Evolutionary conservation across 2,888 invertebrate species (phyloP).

Genomic region (Orthonevra nobilis): DNA sequence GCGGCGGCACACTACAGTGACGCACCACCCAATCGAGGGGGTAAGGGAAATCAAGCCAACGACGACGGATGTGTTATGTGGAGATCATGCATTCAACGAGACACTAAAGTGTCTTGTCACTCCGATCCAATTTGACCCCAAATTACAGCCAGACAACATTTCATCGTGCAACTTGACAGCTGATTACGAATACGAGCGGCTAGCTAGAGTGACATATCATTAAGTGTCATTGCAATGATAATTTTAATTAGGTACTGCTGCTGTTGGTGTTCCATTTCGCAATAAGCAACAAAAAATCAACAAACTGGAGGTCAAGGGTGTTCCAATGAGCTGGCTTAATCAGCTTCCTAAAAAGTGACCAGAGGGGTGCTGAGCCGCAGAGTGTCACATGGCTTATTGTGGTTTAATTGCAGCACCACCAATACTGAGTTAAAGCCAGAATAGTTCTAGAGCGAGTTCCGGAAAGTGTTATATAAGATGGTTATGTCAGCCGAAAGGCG

Average conservation of each 20-base stretch:
- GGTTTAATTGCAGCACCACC: too few relatives aligned
- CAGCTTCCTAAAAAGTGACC: too few relatives aligned
- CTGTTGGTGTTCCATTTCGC: too few relatives aligned
- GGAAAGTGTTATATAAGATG: too few relatives aligned
- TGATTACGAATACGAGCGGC: conserved; percentile 43
- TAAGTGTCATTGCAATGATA: conserved; percentile 66
- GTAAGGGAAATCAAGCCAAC: conserved; percentile 12
- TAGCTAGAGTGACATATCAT: conserved; percentile 60
- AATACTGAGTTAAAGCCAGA: too few relatives aligned
- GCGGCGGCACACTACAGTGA: background rate
- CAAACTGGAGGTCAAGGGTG: too few relatives aligned
- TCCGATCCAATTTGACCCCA: conserved; percentile 59
- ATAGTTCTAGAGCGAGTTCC: too few relatives aligned
- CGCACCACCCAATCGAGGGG: background rate
- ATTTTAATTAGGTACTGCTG: conserved; percentile 70
- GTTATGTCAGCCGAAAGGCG: too few relatives aligned
- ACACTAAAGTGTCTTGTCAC: conserved; percentile 67
- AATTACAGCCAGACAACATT: conserved; percentile 61
- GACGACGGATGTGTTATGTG: conserved; percentile 15
- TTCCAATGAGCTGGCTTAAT: too few relatives aligned
- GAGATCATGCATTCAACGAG: conserved; percentile 61
- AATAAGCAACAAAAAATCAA: too few relatives aligned
- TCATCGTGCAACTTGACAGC: conserved; percentile 67
- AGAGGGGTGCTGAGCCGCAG: too few relatives aligned
- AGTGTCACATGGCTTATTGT: too few relatives aligned